Percentiles rank a stretch among this genome's conserved stretches.
Evolutionary conservation across 1,140 invertebrate species (phyloP).

Genomic region (Calosoma granatense): DNA sequence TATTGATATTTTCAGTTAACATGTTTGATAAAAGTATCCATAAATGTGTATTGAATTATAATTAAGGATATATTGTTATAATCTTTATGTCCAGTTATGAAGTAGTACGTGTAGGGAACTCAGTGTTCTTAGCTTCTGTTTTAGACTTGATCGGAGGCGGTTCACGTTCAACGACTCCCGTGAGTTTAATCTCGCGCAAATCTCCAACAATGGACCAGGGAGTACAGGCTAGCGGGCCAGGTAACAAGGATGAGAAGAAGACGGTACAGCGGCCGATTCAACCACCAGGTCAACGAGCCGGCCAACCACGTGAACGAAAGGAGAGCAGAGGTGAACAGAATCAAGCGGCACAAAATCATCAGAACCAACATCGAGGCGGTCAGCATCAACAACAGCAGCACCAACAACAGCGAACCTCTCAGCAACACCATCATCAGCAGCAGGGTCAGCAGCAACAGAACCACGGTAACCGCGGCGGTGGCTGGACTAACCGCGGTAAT

Average conservation of each 20-base stretch:
- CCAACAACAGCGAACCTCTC: slow-evolving; percentile 12
- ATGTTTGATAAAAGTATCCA: no score
- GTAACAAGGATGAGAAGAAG: slow-evolving; percentile 27
- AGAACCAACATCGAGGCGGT: slow-evolving; percentile 33
- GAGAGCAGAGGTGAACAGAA: slow-evolving; percentile 26
- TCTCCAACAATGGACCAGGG: slow-evolving; percentile 76
- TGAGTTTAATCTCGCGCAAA: slow-evolving; percentile 54
- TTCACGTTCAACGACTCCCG: slow-evolving; percentile 67
- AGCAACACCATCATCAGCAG: slow-evolving; percentile 30
- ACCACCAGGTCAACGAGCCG: slow-evolving; percentile 23
- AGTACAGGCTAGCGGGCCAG: slow-evolving; percentile 44
- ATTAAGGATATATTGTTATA: no score
- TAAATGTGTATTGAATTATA: no score
- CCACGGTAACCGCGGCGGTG: slow-evolving; percentile 18
- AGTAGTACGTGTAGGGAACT: no score
- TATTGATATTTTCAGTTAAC: no score
- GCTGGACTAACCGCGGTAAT: slow-evolving; percentile 32
- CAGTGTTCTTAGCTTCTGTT: slow-evolving; percentile 44
- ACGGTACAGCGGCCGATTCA: slow-evolving; percentile 27
- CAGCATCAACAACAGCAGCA: slow-evolving; percentile 22
- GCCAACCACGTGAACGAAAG: slow-evolving; percentile 22
- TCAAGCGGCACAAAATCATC: slow-evolving; percentile 28
- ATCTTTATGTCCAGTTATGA: no score
- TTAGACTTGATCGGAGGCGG: slow-evolving; percentile 63
- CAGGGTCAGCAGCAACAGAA: slow-evolving; percentile 35